Percentiles rank a stretch among this genome's conserved stretches.
phyloP scores from a whole-genome alignment of 2,888 invertebrate genomes.

The Pristionchus maxplancki region DNA sequence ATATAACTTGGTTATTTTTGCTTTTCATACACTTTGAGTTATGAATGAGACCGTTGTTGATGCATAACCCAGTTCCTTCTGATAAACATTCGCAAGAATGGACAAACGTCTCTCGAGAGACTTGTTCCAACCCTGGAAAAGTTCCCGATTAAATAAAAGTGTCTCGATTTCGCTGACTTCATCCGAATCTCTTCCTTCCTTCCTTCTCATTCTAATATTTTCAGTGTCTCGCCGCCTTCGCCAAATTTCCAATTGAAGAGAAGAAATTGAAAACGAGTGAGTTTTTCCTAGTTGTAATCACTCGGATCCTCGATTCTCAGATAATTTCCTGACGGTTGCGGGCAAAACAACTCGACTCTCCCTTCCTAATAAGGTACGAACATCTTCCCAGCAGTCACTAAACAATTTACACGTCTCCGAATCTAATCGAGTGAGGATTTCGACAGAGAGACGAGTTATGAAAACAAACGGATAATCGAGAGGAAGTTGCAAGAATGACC shows the following conservation, averaged over 20 bases:
- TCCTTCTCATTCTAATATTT: neutral
- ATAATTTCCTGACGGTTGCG: conserved; percentile 42
- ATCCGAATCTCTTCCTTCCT: neutral
- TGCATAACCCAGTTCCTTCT: neutral
- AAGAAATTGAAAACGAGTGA: conserved; percentile 25
- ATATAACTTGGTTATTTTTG: too few species aligned
- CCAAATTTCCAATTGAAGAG: conserved; percentile 22
- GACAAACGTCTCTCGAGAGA: neutral
- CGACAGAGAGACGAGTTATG: neutral
- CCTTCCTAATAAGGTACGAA: neutral
- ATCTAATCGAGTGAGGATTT: neutral
- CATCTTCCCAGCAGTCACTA: neutral
- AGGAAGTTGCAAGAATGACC: neutral
- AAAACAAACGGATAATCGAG: neutral
- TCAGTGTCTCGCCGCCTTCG: conserved; percentile 34
- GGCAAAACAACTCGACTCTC: conserved; percentile 40
- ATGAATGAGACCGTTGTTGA: neutral
- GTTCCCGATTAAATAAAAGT: neutral
- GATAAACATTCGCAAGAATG: neutral
- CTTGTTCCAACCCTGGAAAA: neutral
- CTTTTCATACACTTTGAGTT: neutral
- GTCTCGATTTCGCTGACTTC: neutral
- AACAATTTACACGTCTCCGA: neutral
- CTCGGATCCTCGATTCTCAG: neutral
- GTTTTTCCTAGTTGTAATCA: neutral